These are phyloP conservation scores for Plebejus argus DNA, from an alignment of 2,888 invertebrate genomes.

Conservation along the genomic window DNA sequence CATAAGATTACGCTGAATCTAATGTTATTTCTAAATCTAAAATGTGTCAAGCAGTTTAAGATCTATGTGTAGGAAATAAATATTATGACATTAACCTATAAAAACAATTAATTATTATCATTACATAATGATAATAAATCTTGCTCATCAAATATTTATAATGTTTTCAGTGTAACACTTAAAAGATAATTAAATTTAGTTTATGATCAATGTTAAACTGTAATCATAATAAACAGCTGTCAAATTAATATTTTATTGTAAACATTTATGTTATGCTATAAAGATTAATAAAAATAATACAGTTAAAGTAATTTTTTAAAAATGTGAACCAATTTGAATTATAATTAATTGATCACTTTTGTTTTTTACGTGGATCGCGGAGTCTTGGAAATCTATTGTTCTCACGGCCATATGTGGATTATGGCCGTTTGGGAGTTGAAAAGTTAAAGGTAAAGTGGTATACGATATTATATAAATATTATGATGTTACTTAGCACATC, in stretches of 20 bases:
- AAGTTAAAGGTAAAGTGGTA: neutral
- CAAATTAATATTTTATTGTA: conserved; percentile 26
- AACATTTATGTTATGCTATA: conserved; percentile 21
- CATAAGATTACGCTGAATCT: neutral
- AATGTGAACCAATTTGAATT: conserved; percentile 3
- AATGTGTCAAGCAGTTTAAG: too few relatives aligned
- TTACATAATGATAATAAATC: neutral
- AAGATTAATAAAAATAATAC: conserved; percentile 17
- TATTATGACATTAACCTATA: neutral
- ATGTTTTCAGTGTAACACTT: conserved; percentile 15
- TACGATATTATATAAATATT: neutral
- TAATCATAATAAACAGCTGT: conserved; percentile 30
- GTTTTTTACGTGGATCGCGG: too few relatives aligned
- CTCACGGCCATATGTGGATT: too few relatives aligned
- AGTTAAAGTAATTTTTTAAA: neutral
- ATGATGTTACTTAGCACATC: neutral
- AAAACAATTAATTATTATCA: neutral
- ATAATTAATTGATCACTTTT: neutral
- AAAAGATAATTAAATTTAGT: conserved; percentile 25
- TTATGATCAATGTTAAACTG: conserved; percentile 21
- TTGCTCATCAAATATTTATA: conserved; percentile 9
- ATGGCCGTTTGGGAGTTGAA: too few relatives aligned
- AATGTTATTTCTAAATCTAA: neutral
- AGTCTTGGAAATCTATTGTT: too few relatives aligned
- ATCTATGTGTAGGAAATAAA: too few relatives aligned